phyloP scores from a whole-genome alignment of 2,797 vertebrate genomes.

The Oreortyx pictus region DNA sequence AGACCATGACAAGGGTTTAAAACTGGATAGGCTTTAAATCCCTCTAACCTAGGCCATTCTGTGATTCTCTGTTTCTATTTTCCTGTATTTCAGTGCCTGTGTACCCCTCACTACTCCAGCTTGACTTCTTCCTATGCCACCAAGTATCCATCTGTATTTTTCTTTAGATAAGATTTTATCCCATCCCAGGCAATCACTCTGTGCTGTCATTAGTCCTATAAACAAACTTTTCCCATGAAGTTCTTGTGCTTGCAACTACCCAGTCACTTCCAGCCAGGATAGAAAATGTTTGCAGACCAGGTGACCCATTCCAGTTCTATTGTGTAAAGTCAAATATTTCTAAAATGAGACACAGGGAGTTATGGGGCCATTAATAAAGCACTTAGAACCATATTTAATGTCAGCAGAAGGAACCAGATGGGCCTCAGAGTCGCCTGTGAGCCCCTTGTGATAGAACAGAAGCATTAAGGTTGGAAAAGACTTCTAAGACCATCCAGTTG shows the following conservation, averaged over 20 bases:
- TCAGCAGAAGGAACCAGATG: background rate
- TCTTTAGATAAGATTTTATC: conserved; percentile 56
- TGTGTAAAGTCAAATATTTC: background rate
- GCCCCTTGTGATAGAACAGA: too few species aligned
- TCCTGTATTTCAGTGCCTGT: background rate
- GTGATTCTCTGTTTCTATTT: background rate
- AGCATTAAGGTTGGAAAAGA: too few species aligned
- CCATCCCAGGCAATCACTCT: background rate
- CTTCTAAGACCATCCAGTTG: too few species aligned
- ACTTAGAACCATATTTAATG: background rate
- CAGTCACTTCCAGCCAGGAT: background rate
- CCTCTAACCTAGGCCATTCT: too few species aligned
- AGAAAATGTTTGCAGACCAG: background rate
- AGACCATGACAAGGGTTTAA: too few species aligned
- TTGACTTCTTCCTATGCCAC: conserved; percentile 27
- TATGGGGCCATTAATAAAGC: background rate
- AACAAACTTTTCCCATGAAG: conserved; percentile 10
- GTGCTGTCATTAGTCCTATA: conserved; percentile 8
- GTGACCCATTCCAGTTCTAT: background rate
- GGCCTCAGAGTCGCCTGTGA: too few species aligned
- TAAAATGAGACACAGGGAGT: background rate
- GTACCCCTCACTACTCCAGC: background rate
- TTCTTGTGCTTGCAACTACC: background rate
- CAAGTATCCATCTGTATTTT: conserved; percentile 5
- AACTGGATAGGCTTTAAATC: too few species aligned